Conservation (phyloP, 1,140 invertebrate genomes). For the Heliconius himera region DNA sequence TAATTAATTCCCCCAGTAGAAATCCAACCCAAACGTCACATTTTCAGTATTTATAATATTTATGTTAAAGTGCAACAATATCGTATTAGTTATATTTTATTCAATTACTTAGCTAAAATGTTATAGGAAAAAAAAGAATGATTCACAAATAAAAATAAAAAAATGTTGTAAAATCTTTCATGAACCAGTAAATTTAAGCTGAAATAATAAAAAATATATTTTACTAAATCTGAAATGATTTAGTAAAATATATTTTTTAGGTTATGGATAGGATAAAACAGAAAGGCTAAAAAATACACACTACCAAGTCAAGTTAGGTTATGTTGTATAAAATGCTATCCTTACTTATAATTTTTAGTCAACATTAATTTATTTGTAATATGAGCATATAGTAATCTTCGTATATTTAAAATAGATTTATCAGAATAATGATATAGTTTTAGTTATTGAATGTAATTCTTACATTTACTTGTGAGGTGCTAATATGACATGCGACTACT, state of each 20-base stretch:
- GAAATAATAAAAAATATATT: neutral
- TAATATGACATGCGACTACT: constrained; percentile 1
- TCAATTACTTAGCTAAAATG: no score
- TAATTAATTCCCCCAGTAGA: no score
- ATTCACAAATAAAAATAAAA: neutral
- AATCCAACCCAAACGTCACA: no score
- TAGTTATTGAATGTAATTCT: neutral
- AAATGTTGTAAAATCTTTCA: neutral
- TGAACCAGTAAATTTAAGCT: neutral
- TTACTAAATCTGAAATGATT: no score
- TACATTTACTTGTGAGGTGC: neutral
- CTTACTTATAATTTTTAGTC: neutral
- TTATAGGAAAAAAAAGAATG: no score
- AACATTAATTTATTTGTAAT: neutral
- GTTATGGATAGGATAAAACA: neutral
- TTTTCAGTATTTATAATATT: no score
- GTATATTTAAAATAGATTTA: neutral
- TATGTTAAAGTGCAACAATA: neutral
- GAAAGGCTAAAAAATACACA: no score
- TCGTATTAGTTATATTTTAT: neutral
- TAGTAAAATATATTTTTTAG: no score
- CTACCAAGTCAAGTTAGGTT: neutral
- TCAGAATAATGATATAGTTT: neutral
- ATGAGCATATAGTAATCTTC: neutral
- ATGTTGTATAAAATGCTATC: neutral